phyloP scores from a whole-genome alignment of 2,888 invertebrate genomes.

The Aromia moschata region DNA sequence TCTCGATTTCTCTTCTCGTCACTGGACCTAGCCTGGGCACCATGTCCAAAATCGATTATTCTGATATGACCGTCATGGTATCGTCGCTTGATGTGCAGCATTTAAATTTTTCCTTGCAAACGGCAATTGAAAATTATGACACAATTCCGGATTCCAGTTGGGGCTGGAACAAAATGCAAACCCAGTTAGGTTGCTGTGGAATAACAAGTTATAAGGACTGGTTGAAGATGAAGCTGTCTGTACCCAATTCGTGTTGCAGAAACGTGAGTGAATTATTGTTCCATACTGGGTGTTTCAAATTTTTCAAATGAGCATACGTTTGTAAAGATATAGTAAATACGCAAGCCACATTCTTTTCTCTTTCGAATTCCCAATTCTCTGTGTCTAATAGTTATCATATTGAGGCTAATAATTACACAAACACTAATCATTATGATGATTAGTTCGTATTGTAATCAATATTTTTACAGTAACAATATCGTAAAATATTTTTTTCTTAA shows the following conservation, averaged over 20 bases:
- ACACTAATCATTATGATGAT: no score
- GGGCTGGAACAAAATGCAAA: constrained; percentile 36
- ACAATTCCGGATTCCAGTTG: constrained; percentile 13
- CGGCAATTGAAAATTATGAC: constrained; percentile 27
- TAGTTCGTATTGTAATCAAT: no score
- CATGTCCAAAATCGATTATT: constrained; percentile 9
- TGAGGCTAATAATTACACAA: no score
- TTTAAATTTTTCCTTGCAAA: constrained; percentile 28
- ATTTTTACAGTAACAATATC: no score
- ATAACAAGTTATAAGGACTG: constrained; percentile 29
- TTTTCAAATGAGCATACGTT: no score
- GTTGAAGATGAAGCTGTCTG: constrained; percentile 13
- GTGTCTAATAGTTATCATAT: no score
- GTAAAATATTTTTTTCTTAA: no score
- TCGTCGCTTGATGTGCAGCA: constrained; percentile 24
- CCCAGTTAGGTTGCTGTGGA: constrained; percentile 35
- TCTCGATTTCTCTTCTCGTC: constrained; percentile 29
- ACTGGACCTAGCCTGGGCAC: constrained; percentile 32
- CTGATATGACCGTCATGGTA: constrained; percentile 6
- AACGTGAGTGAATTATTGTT: constrained; percentile 17
- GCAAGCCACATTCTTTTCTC: no score
- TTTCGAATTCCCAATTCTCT: no score
- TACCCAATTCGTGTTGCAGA: constrained; percentile 36
- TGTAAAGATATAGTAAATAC: no score
- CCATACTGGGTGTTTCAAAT: no score